These are phyloP conservation scores for Tenthredo scrophulariae DNA, from an alignment of 2,888 invertebrate species.

Conservation along the genomic window DNA sequence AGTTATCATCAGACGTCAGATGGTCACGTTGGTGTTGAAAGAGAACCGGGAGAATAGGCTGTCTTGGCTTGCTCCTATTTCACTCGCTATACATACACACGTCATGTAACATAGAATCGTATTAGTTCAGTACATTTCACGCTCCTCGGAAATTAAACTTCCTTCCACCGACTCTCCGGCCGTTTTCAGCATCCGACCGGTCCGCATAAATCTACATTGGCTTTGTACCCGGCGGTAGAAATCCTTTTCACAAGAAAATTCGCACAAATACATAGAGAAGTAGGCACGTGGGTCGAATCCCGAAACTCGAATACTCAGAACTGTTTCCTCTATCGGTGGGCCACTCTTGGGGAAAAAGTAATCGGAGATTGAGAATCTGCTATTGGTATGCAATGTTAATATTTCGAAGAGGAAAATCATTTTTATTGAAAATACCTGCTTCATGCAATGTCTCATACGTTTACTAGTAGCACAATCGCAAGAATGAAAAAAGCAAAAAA, in stretches of 20 bases:
- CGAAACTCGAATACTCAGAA: background rate
- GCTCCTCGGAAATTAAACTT: slow-evolving; percentile 7
- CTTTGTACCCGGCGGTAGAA: background rate
- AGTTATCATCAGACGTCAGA: background rate
- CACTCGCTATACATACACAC: background rate
- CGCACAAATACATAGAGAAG: slow-evolving; percentile 5
- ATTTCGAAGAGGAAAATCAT: background rate
- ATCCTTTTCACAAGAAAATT: background rate
- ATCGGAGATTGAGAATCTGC: background rate
- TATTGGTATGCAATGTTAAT: background rate
- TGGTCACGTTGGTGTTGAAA: background rate
- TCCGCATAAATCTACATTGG: slow-evolving; percentile 5
- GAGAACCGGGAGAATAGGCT: background rate
- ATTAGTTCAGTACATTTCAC: slow-evolving; percentile 11
- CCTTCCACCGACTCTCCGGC: background rate
- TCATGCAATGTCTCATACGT: background rate
- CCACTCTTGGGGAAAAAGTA: background rate
- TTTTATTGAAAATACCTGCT: background rate
- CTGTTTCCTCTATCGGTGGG: background rate
- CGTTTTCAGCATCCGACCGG: background rate
- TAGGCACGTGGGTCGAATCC: background rate
- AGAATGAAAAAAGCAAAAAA: too few species aligned
- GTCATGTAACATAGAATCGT: slow-evolving; percentile 10
- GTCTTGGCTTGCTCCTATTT: background rate
- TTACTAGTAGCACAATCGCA: background rate